Evolutionary conservation across 2,113 vertebrate genomes (phyloP), one percentile per base, ranked within the genome.

Genomic region (Ornithorhynchus anatinus): DNA sequence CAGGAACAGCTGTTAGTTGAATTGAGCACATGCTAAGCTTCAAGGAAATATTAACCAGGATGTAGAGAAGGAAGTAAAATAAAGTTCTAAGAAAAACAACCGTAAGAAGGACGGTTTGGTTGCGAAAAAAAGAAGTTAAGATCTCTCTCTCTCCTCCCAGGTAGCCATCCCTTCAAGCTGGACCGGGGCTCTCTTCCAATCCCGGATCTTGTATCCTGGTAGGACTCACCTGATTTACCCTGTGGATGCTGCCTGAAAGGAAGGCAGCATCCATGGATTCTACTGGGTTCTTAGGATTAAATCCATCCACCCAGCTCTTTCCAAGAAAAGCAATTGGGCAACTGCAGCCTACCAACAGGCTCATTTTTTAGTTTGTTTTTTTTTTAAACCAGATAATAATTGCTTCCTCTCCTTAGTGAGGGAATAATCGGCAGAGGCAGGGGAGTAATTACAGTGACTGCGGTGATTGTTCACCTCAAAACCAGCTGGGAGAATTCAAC

Each of bases 311-410:
- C 48, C 22, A 25, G 6, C 23, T 47, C 13, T 6, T 59, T 38
- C 42, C 64, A 67, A 50, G 44, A 68, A 59, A 7, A 75, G 69
- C 39, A 60, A 56, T n/a, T 22, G 60, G 23, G 33, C 32, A 59
- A 51, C n/a, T 50, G 35, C 54, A 40, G 32, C 56, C 20, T 42
- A n/a, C 35, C 1, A 22, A 15, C 29, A 54, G n/a, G 65, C 27
- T n/a, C 40, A n/a, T 25, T 66, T 40, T 47, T 47, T 25, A 47
- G 22, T 47, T 47, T 47, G n/a, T 43, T 43, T 14, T 56, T 42
- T 43, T 36, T 53, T 5, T 36, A 29, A 19, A 23, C 13, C 8
- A 37, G 50, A 77, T 33, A 40, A 47, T 54, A 31, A 61, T 37
- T 53, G 19, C 5, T 13, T 61, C 39, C 42, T 48, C 53, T 59